Evolutionary conservation across 2,797 vertebrate species (phyloP).

Genomic region (Acanthurus leucopareius): DNA sequence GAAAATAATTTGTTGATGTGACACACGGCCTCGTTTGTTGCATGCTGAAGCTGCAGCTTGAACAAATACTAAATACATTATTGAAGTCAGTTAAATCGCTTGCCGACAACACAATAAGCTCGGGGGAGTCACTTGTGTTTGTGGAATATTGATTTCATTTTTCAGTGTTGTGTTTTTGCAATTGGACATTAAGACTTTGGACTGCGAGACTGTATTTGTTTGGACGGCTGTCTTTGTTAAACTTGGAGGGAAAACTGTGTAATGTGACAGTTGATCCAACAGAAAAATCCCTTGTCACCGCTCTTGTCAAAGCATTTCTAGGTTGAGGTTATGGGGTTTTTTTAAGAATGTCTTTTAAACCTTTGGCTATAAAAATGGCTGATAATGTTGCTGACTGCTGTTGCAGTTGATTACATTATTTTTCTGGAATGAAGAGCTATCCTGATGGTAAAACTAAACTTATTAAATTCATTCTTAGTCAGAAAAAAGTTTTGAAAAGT

Average conservation of each 20-base stretch:
- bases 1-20: background rate
- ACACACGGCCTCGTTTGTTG: background rate
- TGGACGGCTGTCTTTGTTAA: background rate
- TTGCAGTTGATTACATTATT: background rate
- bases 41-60: background rate
- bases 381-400: background rate
- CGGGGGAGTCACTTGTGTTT: slow-evolving; percentile 21
- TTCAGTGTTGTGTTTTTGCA: background rate
- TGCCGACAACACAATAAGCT: slow-evolving; percentile 14
- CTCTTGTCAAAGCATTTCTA: background rate
- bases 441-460: background rate
- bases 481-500: background rate
- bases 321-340: background rate
- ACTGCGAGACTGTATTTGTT: background rate
- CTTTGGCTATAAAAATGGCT: too few species aligned
- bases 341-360: background rate
- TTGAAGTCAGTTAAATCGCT: slow-evolving; percentile 9
- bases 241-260: background rate
- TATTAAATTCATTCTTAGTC: background rate
- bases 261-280: background rate
- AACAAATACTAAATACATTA: background rate
- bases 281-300: background rate
- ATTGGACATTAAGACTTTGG: background rate
- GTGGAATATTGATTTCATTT: slow-evolving; percentile 19
- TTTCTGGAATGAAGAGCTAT: background rate